Evolutionary conservation across 2,797 vertebrate genomes (phyloP), one percentile per base, ranked within the genome.

Genomic region (Amazonetta brasiliensis): DNA sequence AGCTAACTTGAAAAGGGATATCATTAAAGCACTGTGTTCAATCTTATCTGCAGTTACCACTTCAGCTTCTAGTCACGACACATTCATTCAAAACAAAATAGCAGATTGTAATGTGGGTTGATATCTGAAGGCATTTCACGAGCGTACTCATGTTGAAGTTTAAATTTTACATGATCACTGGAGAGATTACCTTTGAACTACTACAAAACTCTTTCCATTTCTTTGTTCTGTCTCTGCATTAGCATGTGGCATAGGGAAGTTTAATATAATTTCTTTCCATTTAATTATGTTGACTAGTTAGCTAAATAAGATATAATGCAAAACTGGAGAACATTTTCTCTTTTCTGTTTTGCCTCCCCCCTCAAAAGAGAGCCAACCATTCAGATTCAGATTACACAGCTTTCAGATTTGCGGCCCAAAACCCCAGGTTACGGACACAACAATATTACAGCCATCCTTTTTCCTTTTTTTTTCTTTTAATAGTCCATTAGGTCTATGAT

Each of bases 21-120:
- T 96, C 95, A 91, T 96, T 98, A 94, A 94, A 95, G 94, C 66
- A 81, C n/a, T 92, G 93, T 84, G 92, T 88, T 95, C 77, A 94
- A 77, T 97, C 88, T 97, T 97, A 96, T 97, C 94, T 90, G n/a
- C 69, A 94, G 83, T 76, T 94, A 59, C 85, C 90, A 90, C 92
- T 97, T 96, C 94, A 97, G 94, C 87, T 96, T 96, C 96, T 41
- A 95, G 92, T 96, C 96, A 95, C 60, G 78, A 96, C 80, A 69
- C 76, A 94, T 89, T 96, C 81, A 94, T 95, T 96, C 90, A 96
- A 95, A 97, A 96, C 94, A 97, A 96, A 97, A 95, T 20, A 97
- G 94, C 86, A 97, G 94, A 95, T 68, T 97, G 94, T 90, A 94
- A 68, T 89, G 95, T 59, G 77, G 97, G 90, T 55, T 94, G 93